Conservation (phyloP, 2,797 vertebrate species). For the Sebastes oblongus region DNA sequence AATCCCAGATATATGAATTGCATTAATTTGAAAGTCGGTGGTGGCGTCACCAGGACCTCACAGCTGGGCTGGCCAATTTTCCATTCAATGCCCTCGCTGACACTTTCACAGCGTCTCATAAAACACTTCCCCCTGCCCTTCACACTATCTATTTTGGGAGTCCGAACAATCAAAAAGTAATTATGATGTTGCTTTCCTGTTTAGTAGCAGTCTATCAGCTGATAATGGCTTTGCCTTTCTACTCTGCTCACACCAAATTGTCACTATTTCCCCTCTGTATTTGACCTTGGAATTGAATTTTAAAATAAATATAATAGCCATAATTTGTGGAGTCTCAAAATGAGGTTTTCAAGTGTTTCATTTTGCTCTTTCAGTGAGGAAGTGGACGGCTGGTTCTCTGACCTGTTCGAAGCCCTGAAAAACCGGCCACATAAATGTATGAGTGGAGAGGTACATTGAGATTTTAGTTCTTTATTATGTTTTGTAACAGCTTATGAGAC, state of each 20-base stretch:
- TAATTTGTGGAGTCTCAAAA: constrained; percentile 27
- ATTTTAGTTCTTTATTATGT: background rate
- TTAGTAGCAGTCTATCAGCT: constrained; percentile 10
- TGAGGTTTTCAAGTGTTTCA: background rate
- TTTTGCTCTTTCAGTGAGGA: constrained; percentile 60
- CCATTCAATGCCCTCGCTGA: background rate
- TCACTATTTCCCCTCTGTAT: constrained; percentile 12
- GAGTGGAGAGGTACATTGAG: constrained; percentile 52
- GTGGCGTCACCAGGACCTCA: background rate
- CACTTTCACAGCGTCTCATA: constrained; percentile 13
- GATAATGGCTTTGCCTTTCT: constrained; percentile 34
- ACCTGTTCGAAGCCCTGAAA: constrained; percentile 63
- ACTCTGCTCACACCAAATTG: constrained; percentile 7
- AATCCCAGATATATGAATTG: background rate
- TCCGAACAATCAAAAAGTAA: constrained; percentile 42
- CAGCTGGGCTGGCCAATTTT: constrained; percentile 4
- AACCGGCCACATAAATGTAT: constrained; percentile 43
- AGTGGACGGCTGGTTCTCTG: constrained; percentile 71
- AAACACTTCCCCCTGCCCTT: constrained; percentile 11
- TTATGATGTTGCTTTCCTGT: constrained; percentile 27
- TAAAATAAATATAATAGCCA: constrained; percentile 24
- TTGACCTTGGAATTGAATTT: constrained; percentile 44
- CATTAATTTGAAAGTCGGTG: background rate
- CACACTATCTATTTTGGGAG: constrained; percentile 25
- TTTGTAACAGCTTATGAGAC: background rate